phyloP scores from a whole-genome alignment of 1,140 invertebrate genomes.

The Triops cancriformis region DNA sequence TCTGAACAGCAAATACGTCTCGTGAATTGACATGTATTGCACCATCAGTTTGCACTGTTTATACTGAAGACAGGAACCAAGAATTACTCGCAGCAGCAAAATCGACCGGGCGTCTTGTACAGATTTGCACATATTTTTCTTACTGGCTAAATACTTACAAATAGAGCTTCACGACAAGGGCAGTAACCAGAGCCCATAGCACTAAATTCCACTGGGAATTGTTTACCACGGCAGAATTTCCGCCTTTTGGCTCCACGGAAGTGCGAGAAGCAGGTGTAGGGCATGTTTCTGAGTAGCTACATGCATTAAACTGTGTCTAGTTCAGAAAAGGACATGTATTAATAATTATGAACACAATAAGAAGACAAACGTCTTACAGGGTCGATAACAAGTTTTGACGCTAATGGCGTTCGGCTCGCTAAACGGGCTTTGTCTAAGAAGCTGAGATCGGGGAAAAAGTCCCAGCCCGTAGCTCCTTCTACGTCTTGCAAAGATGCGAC shows the following conservation, averaged over 20 bases:
- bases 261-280: not conserved
- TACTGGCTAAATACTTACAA: not conserved
- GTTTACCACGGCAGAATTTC: not conserved
- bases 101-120: not conserved
- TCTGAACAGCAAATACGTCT: too few species aligned
- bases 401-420: slow-evolving; percentile 17
- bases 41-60: not conserved
- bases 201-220: not conserved
- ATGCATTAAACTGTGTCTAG: not conserved
- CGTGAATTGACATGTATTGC: not conserved
- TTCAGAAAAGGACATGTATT: not conserved
- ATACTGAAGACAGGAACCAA: not conserved
- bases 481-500: slow-evolving; percentile 27
- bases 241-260: not conserved
- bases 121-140: not conserved
- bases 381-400: slow-evolving; percentile 16
- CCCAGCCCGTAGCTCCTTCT: slow-evolving; percentile 20
- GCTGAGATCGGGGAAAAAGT: slow-evolving; percentile 27
- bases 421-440: slow-evolving; percentile 22
- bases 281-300: not conserved
- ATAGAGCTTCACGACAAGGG: not conserved
- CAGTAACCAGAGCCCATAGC: not conserved
- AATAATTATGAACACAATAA: not conserved
- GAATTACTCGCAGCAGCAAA: not conserved
- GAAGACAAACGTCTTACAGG: not conserved